A percentile compares a stretch with the other conserved stretches of the same genome.
Evolutionary conservation across 2,113 vertebrate species (phyloP).

Genomic region (Hippotragus niger): DNA sequence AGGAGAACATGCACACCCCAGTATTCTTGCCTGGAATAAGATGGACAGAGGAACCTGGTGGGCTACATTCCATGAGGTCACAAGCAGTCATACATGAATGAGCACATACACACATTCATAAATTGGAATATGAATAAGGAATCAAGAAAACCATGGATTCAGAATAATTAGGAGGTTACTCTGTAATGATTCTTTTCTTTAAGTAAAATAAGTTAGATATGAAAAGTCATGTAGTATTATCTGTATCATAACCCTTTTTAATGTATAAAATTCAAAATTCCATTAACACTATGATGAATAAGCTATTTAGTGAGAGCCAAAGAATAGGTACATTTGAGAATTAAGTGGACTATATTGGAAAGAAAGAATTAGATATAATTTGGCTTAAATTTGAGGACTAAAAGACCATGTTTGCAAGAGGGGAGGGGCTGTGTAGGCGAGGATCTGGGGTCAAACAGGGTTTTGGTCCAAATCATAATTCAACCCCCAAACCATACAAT

Average conservation of each 20-base stretch:
- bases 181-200: background rate
- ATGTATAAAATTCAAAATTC: background rate
- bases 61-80: background rate
- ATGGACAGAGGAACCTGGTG: background rate
- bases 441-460: accelerated
- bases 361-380: background rate
- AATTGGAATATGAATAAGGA: background rate
- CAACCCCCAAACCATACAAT: background rate
- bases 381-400: background rate
- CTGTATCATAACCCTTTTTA: background rate
- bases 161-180: background rate
- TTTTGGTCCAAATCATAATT: background rate
- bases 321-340: background rate
- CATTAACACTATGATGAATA: background rate
- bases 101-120: background rate
- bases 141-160: background rate
- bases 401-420: background rate
- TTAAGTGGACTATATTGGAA: background rate
- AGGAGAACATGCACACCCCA: background rate
- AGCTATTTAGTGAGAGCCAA: background rate
- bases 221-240: background rate
- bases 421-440: background rate
- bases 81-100: background rate
- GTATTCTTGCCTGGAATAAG: background rate
- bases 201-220: background rate